Evolutionary conservation across 2,797 vertebrate species (phyloP), one percentile per base, ranked within the genome.

Genomic region (Falco berigora): DNA sequence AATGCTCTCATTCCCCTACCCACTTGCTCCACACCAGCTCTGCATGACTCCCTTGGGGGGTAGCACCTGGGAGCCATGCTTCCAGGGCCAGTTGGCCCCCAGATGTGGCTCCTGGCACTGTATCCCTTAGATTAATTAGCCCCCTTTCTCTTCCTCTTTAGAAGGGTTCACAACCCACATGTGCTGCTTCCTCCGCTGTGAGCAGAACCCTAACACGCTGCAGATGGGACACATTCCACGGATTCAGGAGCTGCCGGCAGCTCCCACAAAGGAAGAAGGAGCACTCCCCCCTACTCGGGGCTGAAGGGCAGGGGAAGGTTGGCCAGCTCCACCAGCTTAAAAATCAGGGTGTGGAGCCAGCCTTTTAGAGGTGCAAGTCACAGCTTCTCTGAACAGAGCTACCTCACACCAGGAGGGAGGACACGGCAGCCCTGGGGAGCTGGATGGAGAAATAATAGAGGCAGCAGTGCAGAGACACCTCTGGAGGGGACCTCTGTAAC

Each of bases 181-280:
- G 64, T 97, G 96, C 91, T 87, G 92, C 82, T 96, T 95, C 80
- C 97, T 96, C 68, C 0, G 2, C 85, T 84, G 79, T 24, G 46
- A 95, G 88, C 83, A 69, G 38, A 92, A 44, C 79, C 71, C 8
- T 96, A 97, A 97, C 75, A 0, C 42, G 1, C 90, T 96, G 88
- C 97, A 97, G 97, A 97, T 97, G 97, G 94, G 80, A 96, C 88
- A 90, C 96, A 97, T 97, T 97, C 95, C 97, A 92, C 1, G 9
- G 85, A 95, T 87, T 96, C 92, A 91, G 95, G 79, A 96, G 92
- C 96, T 64, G 93, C 92, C 73, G 96, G 63, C 76, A 90, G 76
- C 80, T 97, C 80, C 66, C 2, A 0, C 83, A 78, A 86, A 86
- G 86, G 72, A 94, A 88, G 58, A 36, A 86, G 62, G 88, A 95